phyloP scores from a whole-genome alignment of 2,797 vertebrate species.

The Mus caroli region DNA sequence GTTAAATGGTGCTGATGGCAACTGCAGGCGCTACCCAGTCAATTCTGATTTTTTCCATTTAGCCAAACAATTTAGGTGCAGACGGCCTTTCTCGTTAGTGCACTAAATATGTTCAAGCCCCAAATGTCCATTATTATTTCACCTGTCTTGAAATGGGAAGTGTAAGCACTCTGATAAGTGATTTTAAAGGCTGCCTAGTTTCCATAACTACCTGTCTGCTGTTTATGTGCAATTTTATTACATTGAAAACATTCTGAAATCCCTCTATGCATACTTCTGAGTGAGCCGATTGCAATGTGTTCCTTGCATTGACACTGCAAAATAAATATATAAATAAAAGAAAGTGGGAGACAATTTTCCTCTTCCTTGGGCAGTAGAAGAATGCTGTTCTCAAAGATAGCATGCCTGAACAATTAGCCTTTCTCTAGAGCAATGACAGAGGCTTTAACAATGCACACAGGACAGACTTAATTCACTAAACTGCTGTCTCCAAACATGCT shows the following conservation, averaged over 20 bases:
- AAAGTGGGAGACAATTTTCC: background rate
- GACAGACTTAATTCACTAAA: background rate
- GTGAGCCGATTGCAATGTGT: background rate
- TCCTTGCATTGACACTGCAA: background rate
- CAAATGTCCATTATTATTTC: slow-evolving; percentile 69
- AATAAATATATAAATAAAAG: background rate
- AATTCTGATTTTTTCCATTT: slow-evolving; percentile 63
- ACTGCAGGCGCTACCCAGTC: background rate
- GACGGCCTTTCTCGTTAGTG: slow-evolving; percentile 64
- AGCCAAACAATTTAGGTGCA: slow-evolving; percentile 43
- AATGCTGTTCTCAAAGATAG: slow-evolving; percentile 8
- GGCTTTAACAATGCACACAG: background rate
- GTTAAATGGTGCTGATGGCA: background rate
- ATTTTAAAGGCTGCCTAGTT: slow-evolving; percentile 67
- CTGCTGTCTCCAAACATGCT: background rate
- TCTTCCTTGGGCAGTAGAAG: slow-evolving; percentile 33
- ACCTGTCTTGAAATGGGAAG: slow-evolving; percentile 67
- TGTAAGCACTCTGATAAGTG: slow-evolving; percentile 67
- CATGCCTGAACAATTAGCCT: background rate
- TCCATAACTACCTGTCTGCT: slow-evolving; percentile 32
- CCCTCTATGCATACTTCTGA: background rate
- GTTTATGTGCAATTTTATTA: slow-evolving; percentile 55
- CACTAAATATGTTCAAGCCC: slow-evolving; percentile 29
- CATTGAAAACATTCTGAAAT: slow-evolving; percentile 39
- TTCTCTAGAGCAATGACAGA: background rate